Base-by-base conservation (phyloP, 2,113 vertebrate genomes). In the Melospiza georgiana region DNA sequence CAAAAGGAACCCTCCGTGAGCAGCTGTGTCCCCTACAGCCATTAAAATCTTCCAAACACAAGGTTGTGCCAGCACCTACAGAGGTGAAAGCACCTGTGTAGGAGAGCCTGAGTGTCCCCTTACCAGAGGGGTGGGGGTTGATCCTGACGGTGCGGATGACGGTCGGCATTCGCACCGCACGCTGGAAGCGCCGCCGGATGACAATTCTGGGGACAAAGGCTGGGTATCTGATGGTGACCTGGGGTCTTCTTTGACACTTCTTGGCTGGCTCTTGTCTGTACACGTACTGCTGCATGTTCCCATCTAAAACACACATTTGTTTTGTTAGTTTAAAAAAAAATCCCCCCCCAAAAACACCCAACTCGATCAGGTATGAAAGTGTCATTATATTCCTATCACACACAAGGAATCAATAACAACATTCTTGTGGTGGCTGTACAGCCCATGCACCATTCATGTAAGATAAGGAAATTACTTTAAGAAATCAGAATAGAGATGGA, bases 201-300 rank as follows among this genome's bases (percentile, higher is more conserved):
- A 97, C 86, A 5, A 97, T 9, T 4, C 66, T 83, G 28, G 95
- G 96, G 46, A 97, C 67, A 2, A 96, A 97, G 43, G 97, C 68
- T 2, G 97, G 65, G 28, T 97, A 94, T 30, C 97, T 93, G 30
- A 97, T 12, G 35, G 92, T 96, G 17, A 97, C 51, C 13, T 15
- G 95, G 23, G 95, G 82, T 80, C 94, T 98, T 43, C 92, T 98
- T 9, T 97, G 86, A 48, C 99, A 99, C 44, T 95, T 97, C 28
- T 73, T 98, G 78, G 90, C 87, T 44, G 98, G 97, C 51, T 98
- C 98, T 83, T 97, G 98, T 92, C 97, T 98, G 89, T 99, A 99
- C 35, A 98, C 98, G 1, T 99, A 99, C 96, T 98, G 99, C 94
- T 99, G 99, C 75, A 99, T 96, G 17, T 89, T 85, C 68, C 99